These are phyloP conservation scores for Idris sp. DNA, from an alignment of 1,140 invertebrate genomes.

Conservation along the genomic window DNA sequence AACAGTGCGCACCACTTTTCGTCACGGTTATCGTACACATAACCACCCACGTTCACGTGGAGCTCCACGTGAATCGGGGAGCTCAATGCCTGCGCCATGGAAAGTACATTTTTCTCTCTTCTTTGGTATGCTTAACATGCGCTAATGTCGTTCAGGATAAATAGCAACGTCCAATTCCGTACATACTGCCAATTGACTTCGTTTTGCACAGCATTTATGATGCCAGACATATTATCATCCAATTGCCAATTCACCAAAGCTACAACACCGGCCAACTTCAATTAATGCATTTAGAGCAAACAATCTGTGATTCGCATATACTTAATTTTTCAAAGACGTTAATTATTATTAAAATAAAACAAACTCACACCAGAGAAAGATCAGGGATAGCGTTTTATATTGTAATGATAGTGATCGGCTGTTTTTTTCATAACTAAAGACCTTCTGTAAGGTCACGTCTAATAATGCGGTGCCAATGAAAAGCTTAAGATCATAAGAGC, in stretches of 20 bases:
- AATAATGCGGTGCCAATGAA: conserved; percentile 54
- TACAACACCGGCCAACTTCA: conserved; percentile 1
- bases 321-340: too few relatives aligned
- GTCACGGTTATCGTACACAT: conserved; percentile 60
- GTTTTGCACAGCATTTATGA: conserved; percentile 41
- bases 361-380: too few relatives aligned
- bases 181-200: conserved; percentile 30
- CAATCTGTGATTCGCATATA: neutral
- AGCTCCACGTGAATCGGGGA: conserved; percentile 74
- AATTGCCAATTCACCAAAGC: conserved; percentile 11
- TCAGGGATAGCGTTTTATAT: neutral
- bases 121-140: conserved; percentile 55
- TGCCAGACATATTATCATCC: conserved; percentile 29
- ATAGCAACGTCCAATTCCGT: conserved; percentile 46
- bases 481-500: conserved; percentile 33
- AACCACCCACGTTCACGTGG: conserved; percentile 71
- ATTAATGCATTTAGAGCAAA: neutral
- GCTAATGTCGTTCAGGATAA: conserved; percentile 52
- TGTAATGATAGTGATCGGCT: conserved; percentile 19
- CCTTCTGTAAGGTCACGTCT: conserved; percentile 60
- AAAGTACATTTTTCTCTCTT: conserved; percentile 66
- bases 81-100: conserved; percentile 65
- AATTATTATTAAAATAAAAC: too few relatives aligned
- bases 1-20: conserved; percentile 56
- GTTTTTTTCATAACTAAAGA: conserved; percentile 30